These are phyloP conservation scores for Danio jaintianensis DNA, from an alignment of 2,797 vertebrate genomes.

Conservation along the genomic window DNA sequence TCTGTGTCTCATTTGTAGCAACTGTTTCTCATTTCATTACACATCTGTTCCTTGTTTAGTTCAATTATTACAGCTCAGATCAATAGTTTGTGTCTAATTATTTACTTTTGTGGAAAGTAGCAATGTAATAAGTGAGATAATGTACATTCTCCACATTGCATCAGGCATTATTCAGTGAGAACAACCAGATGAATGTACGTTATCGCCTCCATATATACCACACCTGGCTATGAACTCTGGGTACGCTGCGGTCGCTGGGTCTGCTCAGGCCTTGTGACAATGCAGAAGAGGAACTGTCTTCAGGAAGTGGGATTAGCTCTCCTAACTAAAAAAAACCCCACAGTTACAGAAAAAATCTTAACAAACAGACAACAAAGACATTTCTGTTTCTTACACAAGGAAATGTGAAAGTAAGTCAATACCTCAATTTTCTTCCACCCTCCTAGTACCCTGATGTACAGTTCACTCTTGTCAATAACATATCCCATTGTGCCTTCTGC, in stretches of 20 bases:
- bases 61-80: no score
- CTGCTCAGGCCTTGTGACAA: slow-evolving; percentile 78
- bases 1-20: no score
- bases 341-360: slow-evolving; percentile 2
- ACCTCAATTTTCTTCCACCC: slow-evolving; percentile 93
- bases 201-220: neutral
- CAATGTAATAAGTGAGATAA: no score
- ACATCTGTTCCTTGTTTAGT: no score
- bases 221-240: slow-evolving; percentile 71
- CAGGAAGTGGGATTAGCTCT: slow-evolving; percentile 84
- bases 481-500: slow-evolving; percentile 87
- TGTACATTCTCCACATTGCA: no score
- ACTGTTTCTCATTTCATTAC: no score
- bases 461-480: slow-evolving; percentile 83
- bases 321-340: slow-evolving; percentile 82
- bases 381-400: neutral
- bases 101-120: no score
- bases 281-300: slow-evolving; percentile 78
- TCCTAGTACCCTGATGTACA: slow-evolving; percentile 83
- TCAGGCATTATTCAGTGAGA: no score
- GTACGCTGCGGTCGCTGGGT: slow-evolving; percentile 63
- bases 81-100: no score
- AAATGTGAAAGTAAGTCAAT: slow-evolving; percentile 15
- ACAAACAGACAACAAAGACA: neutral
- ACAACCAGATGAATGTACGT: no score